A percentile compares a stretch with the other conserved stretches of the same genome.
These are phyloP conservation scores for Podotricha telesiphe DNA, from an alignment of 2,888 invertebrate genomes.

Conservation along the genomic window DNA sequence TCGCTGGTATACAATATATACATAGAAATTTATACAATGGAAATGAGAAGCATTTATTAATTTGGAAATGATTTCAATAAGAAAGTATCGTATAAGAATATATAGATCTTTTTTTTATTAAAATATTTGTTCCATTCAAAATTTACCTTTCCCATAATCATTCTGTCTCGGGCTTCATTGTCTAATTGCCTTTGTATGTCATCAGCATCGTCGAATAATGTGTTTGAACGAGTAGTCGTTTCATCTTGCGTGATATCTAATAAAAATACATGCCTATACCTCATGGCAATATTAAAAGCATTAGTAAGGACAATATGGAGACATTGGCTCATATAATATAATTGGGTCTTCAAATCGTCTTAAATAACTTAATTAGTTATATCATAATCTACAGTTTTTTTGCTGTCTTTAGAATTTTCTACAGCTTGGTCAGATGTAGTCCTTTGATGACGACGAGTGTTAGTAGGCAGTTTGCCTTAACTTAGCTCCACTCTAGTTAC, in stretches of 20 bases:
- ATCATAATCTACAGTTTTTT: too few species aligned
- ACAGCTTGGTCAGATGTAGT: too few species aligned
- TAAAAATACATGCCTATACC: background rate
- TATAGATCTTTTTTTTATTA: background rate
- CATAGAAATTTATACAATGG: background rate
- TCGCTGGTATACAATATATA: background rate
- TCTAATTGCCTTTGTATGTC: constrained; percentile 74
- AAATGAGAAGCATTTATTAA: background rate
- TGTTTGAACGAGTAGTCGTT: constrained; percentile 65
- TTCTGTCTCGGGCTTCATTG: constrained; percentile 68
- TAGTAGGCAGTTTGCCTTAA: too few species aligned
- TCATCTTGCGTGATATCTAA: constrained; percentile 58
- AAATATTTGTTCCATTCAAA: constrained; percentile 5
- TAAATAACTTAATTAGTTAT: too few species aligned
- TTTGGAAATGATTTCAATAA: background rate
- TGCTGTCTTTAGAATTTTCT: too few species aligned
- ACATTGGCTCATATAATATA: too few species aligned
- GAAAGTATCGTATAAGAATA: background rate
- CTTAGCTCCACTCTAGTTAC: too few species aligned
- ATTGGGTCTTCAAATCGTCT: too few species aligned
- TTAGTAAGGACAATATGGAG: too few species aligned
- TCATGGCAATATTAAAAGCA: background rate
- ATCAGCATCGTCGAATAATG: constrained; percentile 71
- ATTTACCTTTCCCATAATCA: constrained; percentile 61
- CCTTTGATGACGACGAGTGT: too few species aligned